Percentiles rank a stretch among this genome's conserved stretches.
Conservation (phyloP, 2,888 invertebrate species). For the Tetramorium bicarinatum region DNA sequence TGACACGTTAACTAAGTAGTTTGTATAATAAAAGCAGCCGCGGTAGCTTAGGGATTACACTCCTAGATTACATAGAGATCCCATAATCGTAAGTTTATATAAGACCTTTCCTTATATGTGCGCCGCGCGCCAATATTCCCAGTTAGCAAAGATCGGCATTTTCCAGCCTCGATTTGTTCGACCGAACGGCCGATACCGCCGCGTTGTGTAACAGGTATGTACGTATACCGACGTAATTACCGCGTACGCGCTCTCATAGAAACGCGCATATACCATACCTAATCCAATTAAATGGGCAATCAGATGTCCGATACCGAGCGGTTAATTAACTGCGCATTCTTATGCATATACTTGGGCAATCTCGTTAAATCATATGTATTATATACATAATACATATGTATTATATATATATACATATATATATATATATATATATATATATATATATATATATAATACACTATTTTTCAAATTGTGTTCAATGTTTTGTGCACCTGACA, state of each 20-base stretch:
- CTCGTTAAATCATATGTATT: conserved; percentile 70
- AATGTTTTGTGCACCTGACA: too few species aligned
- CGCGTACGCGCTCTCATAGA: conserved; percentile 74
- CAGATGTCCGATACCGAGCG: conserved; percentile 79
- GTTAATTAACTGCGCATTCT: conserved; percentile 83
- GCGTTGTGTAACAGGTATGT: conserved; percentile 67
- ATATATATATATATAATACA: too few species aligned
- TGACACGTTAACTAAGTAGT: conserved; percentile 21
- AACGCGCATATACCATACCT: conserved; percentile 72
- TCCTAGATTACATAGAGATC: conserved; percentile 35
- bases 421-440: too few species aligned
- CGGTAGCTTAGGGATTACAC: conserved; percentile 26
- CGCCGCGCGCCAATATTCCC: conserved; percentile 46
- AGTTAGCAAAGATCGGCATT: conserved; percentile 71
- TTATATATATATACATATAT: conserved; percentile 15
- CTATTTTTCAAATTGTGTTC: too few species aligned
- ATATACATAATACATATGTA: not conserved
- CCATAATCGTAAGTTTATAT: conserved; percentile 28
- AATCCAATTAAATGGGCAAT: conserved; percentile 83
- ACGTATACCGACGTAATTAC: conserved; percentile 75
- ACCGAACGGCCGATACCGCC: conserved; percentile 58
- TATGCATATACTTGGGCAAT: conserved; percentile 78
- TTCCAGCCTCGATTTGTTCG: conserved; percentile 63
- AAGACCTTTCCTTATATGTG: conserved; percentile 44
- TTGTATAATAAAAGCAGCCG: conserved; percentile 16